phyloP scores from a whole-genome alignment of 2,113 vertebrate species.

The Ranitomeya variabilis region DNA sequence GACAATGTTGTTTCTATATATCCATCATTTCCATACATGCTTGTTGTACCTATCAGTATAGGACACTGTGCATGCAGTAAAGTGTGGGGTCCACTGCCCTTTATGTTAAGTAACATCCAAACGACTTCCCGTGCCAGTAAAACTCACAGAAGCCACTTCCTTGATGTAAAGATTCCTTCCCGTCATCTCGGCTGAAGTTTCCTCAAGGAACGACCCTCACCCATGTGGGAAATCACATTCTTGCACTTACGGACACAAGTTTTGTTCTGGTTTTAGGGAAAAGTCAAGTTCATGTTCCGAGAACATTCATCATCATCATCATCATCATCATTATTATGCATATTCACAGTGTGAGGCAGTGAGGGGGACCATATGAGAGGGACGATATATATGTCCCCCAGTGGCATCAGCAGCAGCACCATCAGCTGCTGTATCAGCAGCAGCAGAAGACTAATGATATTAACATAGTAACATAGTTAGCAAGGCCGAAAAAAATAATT shows the following conservation, averaged over 20 bases:
- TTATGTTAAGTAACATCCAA: neutral
- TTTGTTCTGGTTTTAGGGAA: neutral
- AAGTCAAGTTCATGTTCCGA: neutral
- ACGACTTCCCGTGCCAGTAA: neutral
- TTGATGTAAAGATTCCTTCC: neutral
- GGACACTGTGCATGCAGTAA: neutral
- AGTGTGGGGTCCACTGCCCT: neutral
- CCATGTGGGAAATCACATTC: neutral
- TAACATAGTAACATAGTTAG: too few relatives aligned
- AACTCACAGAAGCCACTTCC: neutral
- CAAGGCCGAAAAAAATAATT: too few relatives aligned
- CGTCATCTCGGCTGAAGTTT: neutral
- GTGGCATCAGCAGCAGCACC: too few relatives aligned
- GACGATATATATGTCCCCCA: too few relatives aligned
- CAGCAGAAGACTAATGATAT: too few relatives aligned
- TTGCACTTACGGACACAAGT: neutral
- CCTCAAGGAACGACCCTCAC: neutral
- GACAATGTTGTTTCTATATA: too few relatives aligned
- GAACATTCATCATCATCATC: neutral
- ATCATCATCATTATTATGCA: neutral
- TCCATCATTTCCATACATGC: neutral
- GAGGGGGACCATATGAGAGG: too few relatives aligned
- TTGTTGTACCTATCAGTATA: neutral
- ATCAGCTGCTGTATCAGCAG: too few relatives aligned
- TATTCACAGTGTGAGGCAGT: too few relatives aligned